Evolutionary conservation across 2,113 vertebrate genomes (phyloP).

Genomic region (Gila orcuttii): DNA sequence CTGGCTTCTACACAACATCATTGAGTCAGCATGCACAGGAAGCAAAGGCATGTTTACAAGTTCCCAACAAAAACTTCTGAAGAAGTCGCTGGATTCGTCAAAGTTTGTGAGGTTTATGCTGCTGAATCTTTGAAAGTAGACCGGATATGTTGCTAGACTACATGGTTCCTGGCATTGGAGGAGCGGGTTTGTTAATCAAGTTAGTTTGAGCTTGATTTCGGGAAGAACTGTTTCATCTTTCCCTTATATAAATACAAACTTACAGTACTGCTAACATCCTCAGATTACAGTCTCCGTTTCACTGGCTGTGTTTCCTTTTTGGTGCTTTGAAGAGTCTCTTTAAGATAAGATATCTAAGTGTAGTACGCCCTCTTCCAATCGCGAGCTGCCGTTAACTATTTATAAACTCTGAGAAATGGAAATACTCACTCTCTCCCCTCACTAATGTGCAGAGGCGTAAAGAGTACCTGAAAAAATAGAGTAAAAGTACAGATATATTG

Average conservation of each 20-base stretch:
- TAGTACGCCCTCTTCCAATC: neutral
- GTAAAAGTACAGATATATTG: too few relatives aligned
- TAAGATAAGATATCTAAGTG: constrained; percentile 33
- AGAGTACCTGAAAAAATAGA: too few relatives aligned
- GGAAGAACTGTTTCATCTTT: constrained; percentile 22
- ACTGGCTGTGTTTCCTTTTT: constrained; percentile 2
- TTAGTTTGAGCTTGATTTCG: constrained; percentile 1
- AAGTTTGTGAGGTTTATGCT: neutral
- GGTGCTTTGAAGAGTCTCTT: constrained; percentile 21
- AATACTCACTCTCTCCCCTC: neutral
- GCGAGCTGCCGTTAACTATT: neutral
- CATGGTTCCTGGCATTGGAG: neutral
- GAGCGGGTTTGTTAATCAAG: constrained; percentile 20
- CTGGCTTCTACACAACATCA: neutral
- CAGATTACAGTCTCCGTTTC: constrained; percentile 20
- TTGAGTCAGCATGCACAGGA: neutral
- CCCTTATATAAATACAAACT: constrained; percentile 14
- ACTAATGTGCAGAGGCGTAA: neutral
- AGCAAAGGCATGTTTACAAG: neutral
- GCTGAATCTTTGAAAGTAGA: neutral
- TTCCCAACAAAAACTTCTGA: neutral
- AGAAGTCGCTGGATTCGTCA: neutral
- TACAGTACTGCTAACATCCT: neutral
- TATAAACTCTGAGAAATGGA: constrained; percentile 7
- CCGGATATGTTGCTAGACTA: neutral